A percentile compares a stretch with the other conserved stretches of the same genome.
These are phyloP conservation scores for Eufriesea mexicana DNA, from an alignment of 1,140 invertebrate species.

Conservation along the genomic window DNA sequence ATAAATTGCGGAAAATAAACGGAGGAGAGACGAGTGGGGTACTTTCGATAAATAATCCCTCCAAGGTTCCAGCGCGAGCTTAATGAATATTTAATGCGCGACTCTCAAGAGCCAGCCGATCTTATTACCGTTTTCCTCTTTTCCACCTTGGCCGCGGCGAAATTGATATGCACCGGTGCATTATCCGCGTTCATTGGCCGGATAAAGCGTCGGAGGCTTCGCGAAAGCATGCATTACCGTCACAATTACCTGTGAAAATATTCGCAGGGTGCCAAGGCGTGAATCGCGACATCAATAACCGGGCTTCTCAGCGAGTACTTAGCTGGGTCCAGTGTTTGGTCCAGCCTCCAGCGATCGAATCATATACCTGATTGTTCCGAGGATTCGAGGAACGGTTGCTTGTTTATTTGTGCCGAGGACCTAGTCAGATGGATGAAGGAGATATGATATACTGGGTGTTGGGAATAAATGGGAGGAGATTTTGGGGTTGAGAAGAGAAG, in stretches of 20 bases:
- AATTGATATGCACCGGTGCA: not conserved
- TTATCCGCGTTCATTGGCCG: not conserved
- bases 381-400: too few relatives aligned
- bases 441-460: too few relatives aligned
- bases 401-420: too few relatives aligned
- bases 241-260: conserved; percentile 1
- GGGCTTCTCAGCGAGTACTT: not conserved
- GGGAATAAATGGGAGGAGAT: too few relatives aligned
- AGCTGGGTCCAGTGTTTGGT: too few relatives aligned
- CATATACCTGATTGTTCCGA: too few relatives aligned
- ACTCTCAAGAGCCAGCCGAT: not conserved
- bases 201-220: not conserved
- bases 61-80: not conserved
- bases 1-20: not conserved
- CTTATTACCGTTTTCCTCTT: conserved; percentile 4
- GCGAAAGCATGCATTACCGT: not conserved
- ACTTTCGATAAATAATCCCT: not conserved
- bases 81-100: conserved; percentile 24
- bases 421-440: too few relatives aligned
- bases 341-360: not conserved
- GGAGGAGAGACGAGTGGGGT: not conserved
- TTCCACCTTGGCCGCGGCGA: not conserved
- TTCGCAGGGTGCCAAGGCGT: not conserved
- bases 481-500: too few relatives aligned
- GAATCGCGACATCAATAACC: not conserved